Evolutionary conservation across 1,140 invertebrate species (phyloP), one percentile per base, ranked within the genome.

Genomic region (Galleria mellonella): DNA sequence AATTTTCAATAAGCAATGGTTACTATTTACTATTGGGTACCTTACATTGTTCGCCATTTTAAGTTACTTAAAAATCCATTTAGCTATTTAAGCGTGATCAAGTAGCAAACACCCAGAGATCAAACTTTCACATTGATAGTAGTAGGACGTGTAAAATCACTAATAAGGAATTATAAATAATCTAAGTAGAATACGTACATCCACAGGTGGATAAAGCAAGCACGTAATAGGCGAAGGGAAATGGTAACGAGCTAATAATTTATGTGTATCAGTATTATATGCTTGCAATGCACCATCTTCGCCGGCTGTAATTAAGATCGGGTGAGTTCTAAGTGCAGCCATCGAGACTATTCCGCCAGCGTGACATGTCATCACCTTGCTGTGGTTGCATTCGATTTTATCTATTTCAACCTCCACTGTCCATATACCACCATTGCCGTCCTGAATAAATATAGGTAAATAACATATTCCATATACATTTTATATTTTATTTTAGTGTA

Each of bases 401-500:
- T 89, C 89, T n/a, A 91, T 91, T 23, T 91, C 91, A 1, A 96
- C 73, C 60, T 96, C 93, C 13, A 94, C 88, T 31, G 89, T 85
- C 94, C 94, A 97, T 14, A 96, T 89, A 2, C 92, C 94, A 32
- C 94, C 94, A 54, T 92, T 92, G 12, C 91, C 92, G 87, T 96
- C 94, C 92, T 94, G 38, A 14, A 43, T 32, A 27, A 35, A 47
- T 27, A 8, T 50, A 23, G 6, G 17, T 3, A n/a, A n/a, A n/a
- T n/a, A n/a, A n/a, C n/a, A n/a, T n/a, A n/a, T n/a, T n/a, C n/a
- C n/a, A n/a, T n/a, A n/a, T n/a, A n/a, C 6, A 23, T 23, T 6
- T 23, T 23, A 23, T 23, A 23, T 23, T 23, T 23, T 23, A 33
- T 23, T 43, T 13, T 29, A 8, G 30, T 12, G 0, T 9, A 42